phyloP scores from a whole-genome alignment of 2,113 vertebrate species.

The Lutjanus erythropterus region DNA sequence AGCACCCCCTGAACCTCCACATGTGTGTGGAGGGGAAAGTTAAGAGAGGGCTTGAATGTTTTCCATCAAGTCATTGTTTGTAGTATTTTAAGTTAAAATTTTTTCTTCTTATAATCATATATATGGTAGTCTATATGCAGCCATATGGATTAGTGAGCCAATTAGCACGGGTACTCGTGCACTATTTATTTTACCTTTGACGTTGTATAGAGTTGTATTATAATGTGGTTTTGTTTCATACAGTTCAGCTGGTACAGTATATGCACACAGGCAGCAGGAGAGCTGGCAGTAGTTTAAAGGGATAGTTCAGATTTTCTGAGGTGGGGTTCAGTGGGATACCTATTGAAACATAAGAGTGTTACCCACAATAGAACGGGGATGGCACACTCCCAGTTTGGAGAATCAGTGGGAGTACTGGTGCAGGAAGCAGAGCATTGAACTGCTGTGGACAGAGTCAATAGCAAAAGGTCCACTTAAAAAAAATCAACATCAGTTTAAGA shows the following conservation, averaged over 20 bases:
- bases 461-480: too few species aligned
- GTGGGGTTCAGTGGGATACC: too few species aligned
- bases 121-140: neutral
- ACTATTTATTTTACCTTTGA: constrained; percentile 39
- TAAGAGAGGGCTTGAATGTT: neutral
- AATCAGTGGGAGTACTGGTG: too few species aligned
- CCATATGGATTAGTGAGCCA: neutral
- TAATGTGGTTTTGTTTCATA: constrained; percentile 18
- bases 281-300: constrained; percentile 25
- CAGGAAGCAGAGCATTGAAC: too few species aligned
- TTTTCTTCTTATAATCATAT: neutral
- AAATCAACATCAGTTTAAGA: too few species aligned
- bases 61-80: constrained; percentile 19
- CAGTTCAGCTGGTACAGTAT: constrained; percentile 17
- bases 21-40: neutral
- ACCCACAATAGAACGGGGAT: too few species aligned
- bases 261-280: constrained; percentile 24
- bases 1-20: constrained; percentile 25
- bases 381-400: too few species aligned
- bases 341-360: too few species aligned
- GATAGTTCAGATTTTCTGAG: too few species aligned
- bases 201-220: constrained; percentile 20
- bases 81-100: constrained; percentile 33
- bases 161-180: neutral
- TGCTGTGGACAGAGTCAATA: too few species aligned